Conservation (phyloP, 2,888 invertebrate genomes). For the Trimorus sp. region DNA sequence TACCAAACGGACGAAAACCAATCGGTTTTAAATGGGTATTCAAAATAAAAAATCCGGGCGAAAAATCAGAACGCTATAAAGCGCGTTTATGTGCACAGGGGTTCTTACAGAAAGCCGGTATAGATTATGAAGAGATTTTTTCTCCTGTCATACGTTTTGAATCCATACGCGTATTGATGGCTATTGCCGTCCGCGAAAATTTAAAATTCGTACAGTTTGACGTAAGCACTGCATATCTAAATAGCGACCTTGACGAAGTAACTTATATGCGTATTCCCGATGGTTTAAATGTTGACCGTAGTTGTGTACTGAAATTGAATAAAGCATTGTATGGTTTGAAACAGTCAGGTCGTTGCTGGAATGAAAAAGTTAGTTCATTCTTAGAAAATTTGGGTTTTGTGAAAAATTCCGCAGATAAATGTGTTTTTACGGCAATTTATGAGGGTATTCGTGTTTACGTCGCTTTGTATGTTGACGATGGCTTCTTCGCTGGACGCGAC, state of each 20-base stretch:
- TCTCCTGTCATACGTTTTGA: conserved; percentile 47
- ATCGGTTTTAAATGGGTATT: conserved; percentile 46
- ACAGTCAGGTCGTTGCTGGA: conserved; percentile 55
- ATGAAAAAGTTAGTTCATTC: conserved; percentile 16
- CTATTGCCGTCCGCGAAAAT: conserved; percentile 35
- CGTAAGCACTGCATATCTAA: conserved; percentile 26
- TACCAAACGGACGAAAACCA: conserved; percentile 17
- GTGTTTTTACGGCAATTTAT: conserved; percentile 27
- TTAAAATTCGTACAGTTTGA: conserved; percentile 33
- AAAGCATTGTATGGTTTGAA: conserved; percentile 57
- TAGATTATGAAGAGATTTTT: conserved; percentile 45
- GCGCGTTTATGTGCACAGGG: no score
- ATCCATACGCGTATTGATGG: conserved; percentile 35
- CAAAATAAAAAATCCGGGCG: conserved; percentile 40
- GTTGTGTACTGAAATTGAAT: conserved; percentile 38
- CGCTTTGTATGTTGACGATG: conserved; percentile 56
- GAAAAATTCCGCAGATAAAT: conserved; percentile 48
- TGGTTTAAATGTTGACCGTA: conserved; percentile 22
- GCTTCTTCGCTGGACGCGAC: conserved; percentile 21
- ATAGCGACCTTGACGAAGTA: conserved; percentile 36
- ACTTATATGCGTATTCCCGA: conserved; percentile 53
- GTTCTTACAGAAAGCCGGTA: conserved; percentile 34
- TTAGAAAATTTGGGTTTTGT: conserved; percentile 18
- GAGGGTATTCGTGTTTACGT: conserved; percentile 22
- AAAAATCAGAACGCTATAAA: no score